Evolutionary conservation across 2,113 vertebrate species (phyloP).

Genomic region (Eclectus roratus): DNA sequence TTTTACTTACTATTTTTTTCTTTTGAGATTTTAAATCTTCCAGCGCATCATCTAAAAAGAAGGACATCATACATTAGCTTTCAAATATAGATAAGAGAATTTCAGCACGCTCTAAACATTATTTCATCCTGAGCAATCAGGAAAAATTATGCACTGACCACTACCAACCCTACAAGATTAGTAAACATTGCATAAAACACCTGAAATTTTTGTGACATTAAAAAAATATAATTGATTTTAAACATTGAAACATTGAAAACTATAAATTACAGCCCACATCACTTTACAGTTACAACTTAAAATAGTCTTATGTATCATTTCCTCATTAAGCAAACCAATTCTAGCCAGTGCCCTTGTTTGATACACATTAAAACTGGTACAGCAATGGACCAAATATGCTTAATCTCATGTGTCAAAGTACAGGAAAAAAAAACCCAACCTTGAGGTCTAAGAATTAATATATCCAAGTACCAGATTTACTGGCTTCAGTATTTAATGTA

Average conservation of each 20-base stretch:
- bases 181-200: neutral
- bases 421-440: neutral
- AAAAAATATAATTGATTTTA: neutral
- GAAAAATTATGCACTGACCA: neutral
- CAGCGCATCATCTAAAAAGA: constrained; percentile 88
- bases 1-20: constrained; percentile 94
- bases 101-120: neutral
- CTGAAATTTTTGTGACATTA: neutral
- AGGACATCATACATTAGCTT: constrained; percentile 42
- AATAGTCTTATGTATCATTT: constrained; percentile 33
- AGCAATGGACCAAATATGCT: constrained; percentile 17
- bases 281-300: constrained; percentile 13
- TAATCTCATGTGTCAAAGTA: neutral
- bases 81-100: neutral
- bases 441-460: constrained; percentile 9
- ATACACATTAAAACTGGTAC: constrained; percentile 38
- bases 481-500: neutral
- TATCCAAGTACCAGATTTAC: constrained; percentile 27
- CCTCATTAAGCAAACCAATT: constrained; percentile 44
- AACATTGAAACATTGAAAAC: neutral
- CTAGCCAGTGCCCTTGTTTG: neutral
- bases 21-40: constrained; percentile 92
- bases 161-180: neutral
- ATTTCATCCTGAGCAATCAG: rapidly evolving
- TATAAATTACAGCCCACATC: neutral